Percentiles rank a stretch among this genome's conserved stretches.
phyloP scores from a whole-genome alignment of 2,797 vertebrate genomes.

The Sylvilagus floridanus region DNA sequence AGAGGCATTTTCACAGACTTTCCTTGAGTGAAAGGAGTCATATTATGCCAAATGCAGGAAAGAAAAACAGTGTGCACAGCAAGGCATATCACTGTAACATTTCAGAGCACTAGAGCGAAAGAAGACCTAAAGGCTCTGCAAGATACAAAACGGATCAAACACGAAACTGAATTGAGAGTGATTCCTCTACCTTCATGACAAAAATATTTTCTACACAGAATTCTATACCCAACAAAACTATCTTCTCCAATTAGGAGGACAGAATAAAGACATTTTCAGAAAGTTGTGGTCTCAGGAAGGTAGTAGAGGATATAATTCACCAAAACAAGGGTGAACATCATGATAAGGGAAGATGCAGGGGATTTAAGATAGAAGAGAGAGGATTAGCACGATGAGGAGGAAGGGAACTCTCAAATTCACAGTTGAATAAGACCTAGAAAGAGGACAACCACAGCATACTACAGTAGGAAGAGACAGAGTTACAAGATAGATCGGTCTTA shows the following conservation, averaged over 20 bases:
- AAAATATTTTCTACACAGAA: not conserved
- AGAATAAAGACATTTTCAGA: slow-evolving; percentile 8
- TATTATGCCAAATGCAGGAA: not conserved
- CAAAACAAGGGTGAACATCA: not conserved
- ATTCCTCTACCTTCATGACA: not conserved
- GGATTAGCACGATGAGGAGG: not conserved
- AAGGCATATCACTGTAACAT: not conserved
- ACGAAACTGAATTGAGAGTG: slow-evolving; percentile 31
- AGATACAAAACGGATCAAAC: not conserved
- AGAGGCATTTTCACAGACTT: slow-evolving; percentile 36
- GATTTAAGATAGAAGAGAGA: not conserved
- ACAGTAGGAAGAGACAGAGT: not conserved
- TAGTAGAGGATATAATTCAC: not conserved
- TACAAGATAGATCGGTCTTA: not conserved
- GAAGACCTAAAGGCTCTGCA: not conserved
- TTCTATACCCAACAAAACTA: slow-evolving; percentile 22
- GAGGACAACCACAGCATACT: not conserved
- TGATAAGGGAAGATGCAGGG: not conserved
- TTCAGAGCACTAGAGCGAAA: not conserved
- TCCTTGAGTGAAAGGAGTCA: not conserved
- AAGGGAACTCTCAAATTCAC: not conserved
- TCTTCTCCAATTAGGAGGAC: not conserved
- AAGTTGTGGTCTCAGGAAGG: not conserved
- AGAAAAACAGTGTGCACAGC: not conserved
- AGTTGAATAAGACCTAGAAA: not conserved